These are phyloP conservation scores for Centropyge bicolor DNA, from an alignment of 2,797 vertebrate species.

Conservation along the genomic window DNA sequence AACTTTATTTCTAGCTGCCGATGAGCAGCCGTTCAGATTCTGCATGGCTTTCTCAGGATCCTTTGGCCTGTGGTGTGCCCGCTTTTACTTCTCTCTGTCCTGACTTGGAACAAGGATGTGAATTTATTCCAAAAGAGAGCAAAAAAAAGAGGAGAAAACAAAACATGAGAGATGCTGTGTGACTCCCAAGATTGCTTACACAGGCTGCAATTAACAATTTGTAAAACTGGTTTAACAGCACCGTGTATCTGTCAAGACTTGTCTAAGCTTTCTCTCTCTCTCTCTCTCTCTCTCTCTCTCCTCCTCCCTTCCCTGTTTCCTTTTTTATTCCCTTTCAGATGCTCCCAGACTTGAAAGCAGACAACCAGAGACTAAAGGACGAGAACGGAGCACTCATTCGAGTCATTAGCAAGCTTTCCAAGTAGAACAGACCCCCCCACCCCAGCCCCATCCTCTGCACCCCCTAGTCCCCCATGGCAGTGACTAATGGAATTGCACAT, in stretches of 20 bases:
- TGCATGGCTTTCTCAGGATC: slow-evolving; percentile 80
- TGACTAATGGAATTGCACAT: slow-evolving; percentile 93
- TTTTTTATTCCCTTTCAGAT: slow-evolving; percentile 86
- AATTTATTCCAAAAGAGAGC: not conserved
- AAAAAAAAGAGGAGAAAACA: not conserved
- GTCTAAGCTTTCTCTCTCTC: slow-evolving; percentile 65
- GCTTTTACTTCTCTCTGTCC: slow-evolving; percentile 27
- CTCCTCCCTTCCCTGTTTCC: slow-evolving; percentile 28
- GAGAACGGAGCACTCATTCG: slow-evolving; percentile 99
- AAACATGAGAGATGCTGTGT: slow-evolving; percentile 59
- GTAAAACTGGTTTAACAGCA: slow-evolving; percentile 33
- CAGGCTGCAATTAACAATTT: slow-evolving; percentile 64
- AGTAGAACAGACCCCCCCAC: slow-evolving; percentile 87
- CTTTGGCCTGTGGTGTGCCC: slow-evolving; percentile 67
- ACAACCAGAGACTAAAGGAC: slow-evolving; percentile 99
- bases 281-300: slow-evolving; percentile 30
- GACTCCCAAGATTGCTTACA: slow-evolving; percentile 50
- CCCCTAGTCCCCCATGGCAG: slow-evolving; percentile 82
- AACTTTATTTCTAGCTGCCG: slow-evolving; percentile 32
- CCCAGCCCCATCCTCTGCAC: slow-evolving; percentile 50
- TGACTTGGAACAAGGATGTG: slow-evolving; percentile 39
- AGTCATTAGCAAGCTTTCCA: slow-evolving; percentile 99
- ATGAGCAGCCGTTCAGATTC: slow-evolving; percentile 56
- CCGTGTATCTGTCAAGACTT: slow-evolving; percentile 21
- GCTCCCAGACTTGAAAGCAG: slow-evolving; percentile 99